Conservation (phyloP, 2,113 vertebrate species). For the Alosa alosa region DNA sequence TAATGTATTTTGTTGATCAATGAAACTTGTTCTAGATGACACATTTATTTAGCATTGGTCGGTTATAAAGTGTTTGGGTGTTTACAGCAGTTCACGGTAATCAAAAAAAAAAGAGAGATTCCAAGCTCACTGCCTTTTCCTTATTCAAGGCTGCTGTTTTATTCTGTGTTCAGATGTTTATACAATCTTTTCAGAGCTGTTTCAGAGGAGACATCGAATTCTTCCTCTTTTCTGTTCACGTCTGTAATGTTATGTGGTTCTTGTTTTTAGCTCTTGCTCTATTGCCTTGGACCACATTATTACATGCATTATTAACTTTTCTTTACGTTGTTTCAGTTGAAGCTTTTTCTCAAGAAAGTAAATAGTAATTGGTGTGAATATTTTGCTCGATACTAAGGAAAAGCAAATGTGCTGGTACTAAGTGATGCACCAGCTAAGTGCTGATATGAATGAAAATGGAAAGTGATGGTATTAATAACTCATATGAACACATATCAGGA, state of each 20-base stretch:
- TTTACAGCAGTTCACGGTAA: conserved; percentile 34
- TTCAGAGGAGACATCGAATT: neutral
- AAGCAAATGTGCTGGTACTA: neutral
- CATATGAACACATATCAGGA: too few relatives aligned
- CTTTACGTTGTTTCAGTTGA: neutral
- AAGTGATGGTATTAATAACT: too few relatives aligned
- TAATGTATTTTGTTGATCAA: conserved; percentile 21
- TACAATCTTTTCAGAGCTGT: neutral
- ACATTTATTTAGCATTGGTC: conserved; percentile 20
- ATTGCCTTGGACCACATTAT: neutral
- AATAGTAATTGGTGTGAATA: neutral
- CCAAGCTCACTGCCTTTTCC: neutral
- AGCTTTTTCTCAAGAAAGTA: neutral
- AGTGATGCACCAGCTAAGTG: too few relatives aligned
- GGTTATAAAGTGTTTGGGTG: conserved; percentile 34
- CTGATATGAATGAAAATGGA: too few relatives aligned
- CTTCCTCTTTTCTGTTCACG: neutral
- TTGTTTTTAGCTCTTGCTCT: neutral
- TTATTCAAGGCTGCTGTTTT: neutral
- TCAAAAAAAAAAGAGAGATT: neutral
- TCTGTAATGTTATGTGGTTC: neutral
- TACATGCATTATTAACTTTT: neutral
- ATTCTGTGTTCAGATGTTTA: neutral
- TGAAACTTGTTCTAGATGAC: conserved; percentile 26
- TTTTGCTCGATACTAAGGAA: neutral